These are phyloP conservation scores for Myxocyprinus asiaticus DNA, from an alignment of 2,113 vertebrate species.

Conservation along the genomic window DNA sequence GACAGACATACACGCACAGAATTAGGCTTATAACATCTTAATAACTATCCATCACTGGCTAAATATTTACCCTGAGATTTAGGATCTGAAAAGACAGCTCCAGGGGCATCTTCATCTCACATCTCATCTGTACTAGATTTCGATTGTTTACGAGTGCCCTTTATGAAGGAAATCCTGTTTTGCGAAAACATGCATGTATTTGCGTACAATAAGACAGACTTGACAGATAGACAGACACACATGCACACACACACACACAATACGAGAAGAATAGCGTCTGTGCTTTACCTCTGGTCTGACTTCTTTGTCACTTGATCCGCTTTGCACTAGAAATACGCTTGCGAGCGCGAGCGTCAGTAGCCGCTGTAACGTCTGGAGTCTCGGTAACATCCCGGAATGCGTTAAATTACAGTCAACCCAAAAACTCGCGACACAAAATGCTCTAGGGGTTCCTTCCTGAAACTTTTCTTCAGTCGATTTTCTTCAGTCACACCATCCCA, in stretches of 20 bases:
- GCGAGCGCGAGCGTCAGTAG: slow-evolving; percentile 60
- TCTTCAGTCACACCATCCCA: slow-evolving; percentile 31
- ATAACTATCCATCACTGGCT: slow-evolving; percentile 3
- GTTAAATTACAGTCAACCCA: slow-evolving; percentile 23
- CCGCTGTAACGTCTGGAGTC: slow-evolving; percentile 47
- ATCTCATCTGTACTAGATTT: neutral
- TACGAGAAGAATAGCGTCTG: neutral
- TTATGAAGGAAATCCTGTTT: slow-evolving; percentile 18
- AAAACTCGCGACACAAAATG: slow-evolving; percentile 1
- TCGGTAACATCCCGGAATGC: slow-evolving; percentile 66
- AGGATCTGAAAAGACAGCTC: neutral
- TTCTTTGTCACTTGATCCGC: slow-evolving; percentile 65
- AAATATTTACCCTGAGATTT: slow-evolving; percentile 13
- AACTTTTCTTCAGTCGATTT: neutral
- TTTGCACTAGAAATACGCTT: slow-evolving; percentile 60
- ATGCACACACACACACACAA: neutral
- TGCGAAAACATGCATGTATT: neutral
- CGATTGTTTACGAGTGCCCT: neutral
- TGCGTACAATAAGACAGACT: neutral
- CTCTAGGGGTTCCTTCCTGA: neutral
- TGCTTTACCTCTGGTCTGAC: slow-evolving; percentile 73
- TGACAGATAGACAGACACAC: neutral
- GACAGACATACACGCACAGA: neutral
- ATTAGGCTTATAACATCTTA: neutral
- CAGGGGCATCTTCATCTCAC: neutral